Base-by-base conservation (phyloP, 1,140 invertebrate genomes). In the Drosophila pruinosa region DNA sequence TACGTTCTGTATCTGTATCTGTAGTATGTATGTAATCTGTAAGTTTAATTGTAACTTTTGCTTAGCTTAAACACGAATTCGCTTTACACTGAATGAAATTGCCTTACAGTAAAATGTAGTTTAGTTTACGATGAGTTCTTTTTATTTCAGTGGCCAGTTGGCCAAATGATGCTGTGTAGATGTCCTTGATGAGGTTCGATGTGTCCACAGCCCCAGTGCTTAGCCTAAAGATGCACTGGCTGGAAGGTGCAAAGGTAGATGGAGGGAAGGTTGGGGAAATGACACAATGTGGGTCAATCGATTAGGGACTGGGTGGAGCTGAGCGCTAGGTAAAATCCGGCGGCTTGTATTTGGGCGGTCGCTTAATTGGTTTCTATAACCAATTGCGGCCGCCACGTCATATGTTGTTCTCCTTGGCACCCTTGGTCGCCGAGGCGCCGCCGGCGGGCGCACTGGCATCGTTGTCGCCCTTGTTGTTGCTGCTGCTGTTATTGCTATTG, bases 311-410 rank as follows among this genome's bases (percentile, higher is more conserved):
- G n/a, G 22, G 2, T 26, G 17, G 22, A 36, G 6, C 4, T 45
- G 26, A 39, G 39, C 34, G 68, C 71, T 88, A 88, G 75, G 82
- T 72, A n/a, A 88, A 78, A 62, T 89, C 83, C 56, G 82, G 83
- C 63, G 83, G 83, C 52, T 88, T 88, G 41, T 88, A 88, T 72
- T 88, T 88, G 63, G 82, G 83, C 83, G 83, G 83, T 72, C 82
- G 82, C 61, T 88, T 89, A 89, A 89, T 89, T 89, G 83, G 83
- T 48, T 89, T 89, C 83, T 89, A 90, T 90, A 90, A 90, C 89
- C 89, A 90, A 90, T 90, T 90, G 69, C 89, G 89, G 69, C 89
- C 85, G 74, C 89, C 89, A 88, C 89, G 89, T 90, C 89, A 90
- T 75, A 91, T 91, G 56, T 91, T 91, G 79, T 90, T 85, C 67